Conservation (phyloP, 1,140 invertebrate species). For the Pristionchus pacificus region DNA sequence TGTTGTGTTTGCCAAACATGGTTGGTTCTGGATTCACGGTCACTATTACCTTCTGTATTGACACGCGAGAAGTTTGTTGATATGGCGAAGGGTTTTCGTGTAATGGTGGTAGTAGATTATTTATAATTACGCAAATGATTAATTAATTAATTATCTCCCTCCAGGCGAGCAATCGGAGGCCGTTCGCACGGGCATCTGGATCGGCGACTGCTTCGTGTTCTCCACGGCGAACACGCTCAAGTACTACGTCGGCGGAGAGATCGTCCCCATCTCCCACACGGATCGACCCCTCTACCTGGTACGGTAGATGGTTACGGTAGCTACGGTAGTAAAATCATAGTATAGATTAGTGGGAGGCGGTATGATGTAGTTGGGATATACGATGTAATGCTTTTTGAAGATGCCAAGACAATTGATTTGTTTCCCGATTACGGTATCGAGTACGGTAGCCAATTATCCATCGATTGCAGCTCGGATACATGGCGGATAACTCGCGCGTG, state of each 20-base stretch:
- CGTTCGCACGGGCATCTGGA: constrained; percentile 94
- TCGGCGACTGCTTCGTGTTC: constrained; percentile 99
- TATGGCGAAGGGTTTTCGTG: background rate
- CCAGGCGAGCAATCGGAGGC: constrained; percentile 76
- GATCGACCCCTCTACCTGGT: constrained; percentile 68
- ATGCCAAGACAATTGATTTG: no score
- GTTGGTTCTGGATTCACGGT: no score
- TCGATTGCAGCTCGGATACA: constrained; percentile 78
- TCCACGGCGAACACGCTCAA: constrained; percentile 89
- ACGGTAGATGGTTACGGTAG: constrained; percentile 1
- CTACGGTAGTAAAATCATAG: no score
- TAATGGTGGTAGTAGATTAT: background rate
- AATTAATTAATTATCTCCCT: constrained; percentile 17
- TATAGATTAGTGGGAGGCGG: no score
- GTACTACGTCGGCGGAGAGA: constrained; percentile 97
- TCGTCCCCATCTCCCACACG: constrained; percentile 93
- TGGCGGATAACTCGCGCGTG: constrained; percentile 89
- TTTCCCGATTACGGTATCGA: background rate
- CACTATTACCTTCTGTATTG: no score
- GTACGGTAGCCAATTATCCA: background rate
- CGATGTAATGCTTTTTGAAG: no score
- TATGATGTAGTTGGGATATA: no score
- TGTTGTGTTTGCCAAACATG: no score
- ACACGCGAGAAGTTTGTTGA: background rate
- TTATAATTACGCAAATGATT: background rate